Conservation (phyloP, 2,113 vertebrate species). For the Phylloscopus trochiloides region DNA sequence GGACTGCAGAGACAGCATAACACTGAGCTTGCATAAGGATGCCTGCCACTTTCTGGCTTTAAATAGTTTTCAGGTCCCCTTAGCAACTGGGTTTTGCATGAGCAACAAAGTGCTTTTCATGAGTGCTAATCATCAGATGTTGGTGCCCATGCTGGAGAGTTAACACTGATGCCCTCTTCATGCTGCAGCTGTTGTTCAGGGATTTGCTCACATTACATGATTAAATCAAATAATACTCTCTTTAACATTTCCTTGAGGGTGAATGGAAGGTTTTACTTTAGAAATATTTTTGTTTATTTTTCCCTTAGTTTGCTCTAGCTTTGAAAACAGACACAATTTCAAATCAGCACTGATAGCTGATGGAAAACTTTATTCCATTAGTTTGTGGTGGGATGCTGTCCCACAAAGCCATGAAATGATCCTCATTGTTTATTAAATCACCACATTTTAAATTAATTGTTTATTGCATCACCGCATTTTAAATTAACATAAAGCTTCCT, state of each 20-base stretch:
- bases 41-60: background rate
- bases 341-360: background rate
- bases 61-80: slow-evolving; percentile 1
- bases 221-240: background rate
- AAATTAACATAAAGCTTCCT: background rate
- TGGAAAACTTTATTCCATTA: background rate
- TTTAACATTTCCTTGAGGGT: background rate
- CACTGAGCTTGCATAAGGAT: background rate
- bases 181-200: background rate
- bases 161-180: background rate
- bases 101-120: background rate
- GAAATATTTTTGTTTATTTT: background rate
- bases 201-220: background rate
- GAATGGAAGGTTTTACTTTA: background rate
- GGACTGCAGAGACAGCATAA: background rate
- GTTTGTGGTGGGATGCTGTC: background rate
- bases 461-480: background rate
- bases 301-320: background rate
- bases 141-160: background rate
- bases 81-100: slow-evolving; percentile 2
- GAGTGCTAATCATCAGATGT: background rate
- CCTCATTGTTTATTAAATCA: background rate
- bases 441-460: background rate
- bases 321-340: background rate
- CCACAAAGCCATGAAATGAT: background rate